Conservation (phyloP, 2,888 invertebrate species). For the Pterostichus madidus region DNA sequence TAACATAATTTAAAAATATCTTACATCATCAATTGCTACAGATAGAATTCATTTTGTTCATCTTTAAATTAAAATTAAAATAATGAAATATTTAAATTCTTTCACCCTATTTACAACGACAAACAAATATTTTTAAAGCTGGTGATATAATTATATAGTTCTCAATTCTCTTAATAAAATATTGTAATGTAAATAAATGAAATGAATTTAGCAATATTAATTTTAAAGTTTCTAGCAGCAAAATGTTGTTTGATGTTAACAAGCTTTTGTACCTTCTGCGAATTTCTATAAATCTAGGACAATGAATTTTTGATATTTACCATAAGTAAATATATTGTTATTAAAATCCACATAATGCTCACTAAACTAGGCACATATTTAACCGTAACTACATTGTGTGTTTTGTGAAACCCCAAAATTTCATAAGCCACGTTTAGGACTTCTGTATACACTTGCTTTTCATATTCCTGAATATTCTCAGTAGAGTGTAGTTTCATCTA, state of each 20-base stretch:
- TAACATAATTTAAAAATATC: too few species aligned
- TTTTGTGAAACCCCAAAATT: constrained; percentile 18
- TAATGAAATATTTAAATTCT: too few species aligned
- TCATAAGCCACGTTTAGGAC: constrained; percentile 23
- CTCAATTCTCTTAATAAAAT: too few species aligned
- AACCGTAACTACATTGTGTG: constrained; percentile 21
- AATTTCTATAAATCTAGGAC: neutral
- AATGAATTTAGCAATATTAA: too few species aligned
- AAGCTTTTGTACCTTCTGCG: neutral
- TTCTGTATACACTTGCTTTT: constrained; percentile 14
- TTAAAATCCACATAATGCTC: constrained; percentile 17
- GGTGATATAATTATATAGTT: too few species aligned
- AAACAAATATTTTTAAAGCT: too few species aligned
- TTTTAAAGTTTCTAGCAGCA: too few species aligned
- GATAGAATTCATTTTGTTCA: too few species aligned
- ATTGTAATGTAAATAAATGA: too few species aligned
- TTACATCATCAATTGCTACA: too few species aligned
- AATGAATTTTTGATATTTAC: constrained; percentile 31
- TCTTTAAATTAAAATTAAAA: too few species aligned
- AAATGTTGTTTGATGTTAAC: neutral
- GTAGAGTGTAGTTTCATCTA: neutral
- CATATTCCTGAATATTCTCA: constrained; percentile 7
- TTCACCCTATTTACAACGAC: too few species aligned
- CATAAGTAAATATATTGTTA: neutral
- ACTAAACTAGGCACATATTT: constrained; percentile 5